These are phyloP conservation scores for Cephus pygmeus DNA, from an alignment of 2,888 invertebrate species.

Conservation along the genomic window DNA sequence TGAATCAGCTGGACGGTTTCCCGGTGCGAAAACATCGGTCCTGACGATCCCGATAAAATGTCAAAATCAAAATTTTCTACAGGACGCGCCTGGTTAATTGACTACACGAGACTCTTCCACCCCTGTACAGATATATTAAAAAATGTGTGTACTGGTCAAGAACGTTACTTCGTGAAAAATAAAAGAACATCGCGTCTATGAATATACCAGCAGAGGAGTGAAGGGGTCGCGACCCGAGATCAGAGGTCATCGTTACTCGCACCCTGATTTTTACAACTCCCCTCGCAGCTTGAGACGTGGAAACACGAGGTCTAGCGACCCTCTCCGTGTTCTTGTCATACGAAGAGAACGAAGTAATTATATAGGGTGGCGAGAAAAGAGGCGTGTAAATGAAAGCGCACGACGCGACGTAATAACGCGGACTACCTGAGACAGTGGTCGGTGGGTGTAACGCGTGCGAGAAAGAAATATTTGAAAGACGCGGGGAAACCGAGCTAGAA, in stretches of 20 bases:
- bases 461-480: not conserved
- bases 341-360: constrained; percentile 43
- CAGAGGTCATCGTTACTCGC: not conserved
- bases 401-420: constrained; percentile 7
- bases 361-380: constrained; percentile 33
- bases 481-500: not conserved
- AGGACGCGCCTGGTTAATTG: not conserved
- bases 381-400: constrained; percentile 40
- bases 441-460: not conserved
- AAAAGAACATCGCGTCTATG: not conserved
- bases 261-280: not conserved
- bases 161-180: no score
- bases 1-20: not conserved
- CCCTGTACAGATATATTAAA: not conserved
- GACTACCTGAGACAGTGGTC: constrained; percentile 1
- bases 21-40: not conserved
- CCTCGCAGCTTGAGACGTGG: not conserved
- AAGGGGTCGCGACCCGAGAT: not conserved
- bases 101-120: not conserved
- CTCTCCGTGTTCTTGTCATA: not conserved
- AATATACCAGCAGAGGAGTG: not conserved
- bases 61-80: not conserved
- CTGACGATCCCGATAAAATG: not conserved
- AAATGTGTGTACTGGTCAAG: no score
- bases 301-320: not conserved